These are phyloP conservation scores for Hemicrepidius hirtus DNA, from an alignment of 2,888 invertebrate species.

Conservation along the genomic window DNA sequence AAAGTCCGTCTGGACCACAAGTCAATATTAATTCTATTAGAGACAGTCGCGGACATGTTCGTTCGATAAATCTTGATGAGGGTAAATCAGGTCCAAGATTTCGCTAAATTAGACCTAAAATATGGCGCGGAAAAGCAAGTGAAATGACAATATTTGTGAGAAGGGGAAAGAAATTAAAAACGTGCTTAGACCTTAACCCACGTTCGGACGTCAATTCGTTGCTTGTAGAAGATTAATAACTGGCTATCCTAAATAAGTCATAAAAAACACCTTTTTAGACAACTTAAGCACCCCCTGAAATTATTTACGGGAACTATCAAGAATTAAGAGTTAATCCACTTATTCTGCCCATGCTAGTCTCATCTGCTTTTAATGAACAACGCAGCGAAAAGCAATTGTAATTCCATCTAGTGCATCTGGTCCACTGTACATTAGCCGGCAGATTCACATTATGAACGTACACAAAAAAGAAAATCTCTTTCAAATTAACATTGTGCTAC, in stretches of 20 bases:
- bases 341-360: conserved; percentile 26
- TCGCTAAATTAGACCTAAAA: conserved; percentile 70
- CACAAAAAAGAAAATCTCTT: conserved; percentile 65
- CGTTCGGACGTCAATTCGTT: conserved; percentile 48
- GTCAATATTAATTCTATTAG: conserved; percentile 45
- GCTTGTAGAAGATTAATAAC: conserved; percentile 52
- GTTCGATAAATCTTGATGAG: conserved; percentile 69
- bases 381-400: conserved; percentile 47
- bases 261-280: conserved; percentile 41
- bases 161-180: conserved; percentile 70
- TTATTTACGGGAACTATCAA: conserved; percentile 6
- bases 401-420: conserved; percentile 60
- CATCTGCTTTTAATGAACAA: conserved; percentile 46
- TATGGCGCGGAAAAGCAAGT: conserved; percentile 68
- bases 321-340: neutral
- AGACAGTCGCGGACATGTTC: conserved; percentile 49
- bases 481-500: conserved; percentile 69
- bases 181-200: conserved; percentile 66
- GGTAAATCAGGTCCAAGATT: conserved; percentile 71
- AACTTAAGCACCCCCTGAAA: conserved; percentile 22
- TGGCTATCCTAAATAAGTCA: conserved; percentile 48
- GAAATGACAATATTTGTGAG: conserved; percentile 69
- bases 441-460: conserved; percentile 57
- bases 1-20: conserved; percentile 19
- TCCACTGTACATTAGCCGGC: conserved; percentile 61